Percentiles rank a stretch among this genome's conserved stretches.
These are phyloP conservation scores for Saccostrea echinata DNA, from an alignment of 1,140 invertebrate species.

Conservation along the genomic window DNA sequence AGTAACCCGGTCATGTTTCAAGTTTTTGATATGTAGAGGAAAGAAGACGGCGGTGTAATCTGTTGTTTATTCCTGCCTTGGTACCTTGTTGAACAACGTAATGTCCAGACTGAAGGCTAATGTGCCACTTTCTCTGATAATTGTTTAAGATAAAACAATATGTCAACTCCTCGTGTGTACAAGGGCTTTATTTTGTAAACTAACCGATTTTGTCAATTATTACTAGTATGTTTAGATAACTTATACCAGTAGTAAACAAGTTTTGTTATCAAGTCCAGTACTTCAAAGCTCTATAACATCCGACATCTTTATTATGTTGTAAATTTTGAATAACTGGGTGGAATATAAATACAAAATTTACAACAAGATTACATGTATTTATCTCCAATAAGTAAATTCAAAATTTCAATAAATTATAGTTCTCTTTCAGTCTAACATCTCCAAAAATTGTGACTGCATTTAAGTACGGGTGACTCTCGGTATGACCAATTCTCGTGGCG, in stretches of 20 bases:
- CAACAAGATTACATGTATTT: too few species aligned
- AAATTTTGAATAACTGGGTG: too few species aligned
- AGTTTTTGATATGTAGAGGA: neutral
- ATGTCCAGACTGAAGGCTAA: neutral
- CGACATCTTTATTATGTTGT: too few species aligned
- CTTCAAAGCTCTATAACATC: too few species aligned
- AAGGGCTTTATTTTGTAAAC: neutral
- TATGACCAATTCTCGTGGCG: neutral
- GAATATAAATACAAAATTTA: too few species aligned
- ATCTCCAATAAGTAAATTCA: too few species aligned
- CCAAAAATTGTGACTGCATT: too few species aligned
- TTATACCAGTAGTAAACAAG: too few species aligned
- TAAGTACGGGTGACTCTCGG: too few species aligned
- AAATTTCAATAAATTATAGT: too few species aligned
- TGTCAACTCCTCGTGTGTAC: neutral
- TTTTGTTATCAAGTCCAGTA: too few species aligned
- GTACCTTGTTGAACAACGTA: neutral
- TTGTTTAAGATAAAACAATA: neutral
- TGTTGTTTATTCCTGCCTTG: neutral
- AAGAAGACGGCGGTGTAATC: neutral
- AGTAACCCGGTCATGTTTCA: slow-evolving; percentile 10
- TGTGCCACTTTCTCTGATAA: neutral
- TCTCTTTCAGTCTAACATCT: too few species aligned
- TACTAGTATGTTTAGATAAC: neutral
- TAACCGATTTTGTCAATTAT: neutral